Evolutionary conservation across 2,797 vertebrate genomes (phyloP), one percentile per base, ranked within the genome.

Genomic region (Apogon hyalosoma): DNA sequence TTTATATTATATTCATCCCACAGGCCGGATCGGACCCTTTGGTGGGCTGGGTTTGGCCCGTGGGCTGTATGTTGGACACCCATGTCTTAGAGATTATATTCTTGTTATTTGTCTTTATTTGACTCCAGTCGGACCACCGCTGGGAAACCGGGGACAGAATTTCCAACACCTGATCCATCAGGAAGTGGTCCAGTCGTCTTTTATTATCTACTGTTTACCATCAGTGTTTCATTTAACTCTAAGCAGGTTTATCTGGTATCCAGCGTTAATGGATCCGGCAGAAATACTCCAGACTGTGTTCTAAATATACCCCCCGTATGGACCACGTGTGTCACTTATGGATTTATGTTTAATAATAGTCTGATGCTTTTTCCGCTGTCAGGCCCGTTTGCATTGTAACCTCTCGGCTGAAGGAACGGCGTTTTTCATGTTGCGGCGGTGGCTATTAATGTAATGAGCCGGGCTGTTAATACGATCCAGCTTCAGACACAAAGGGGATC

Each of bases 391-490:
- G 79, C 75, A 84, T 59, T 83, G 79, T 79, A 83, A 76, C 83
- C 79, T 72, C 72, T 68, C 72, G 80, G 47, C 75, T 60, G 48
- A 58, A 67, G 72, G 49, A 75, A 60, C 14, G 13, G 80, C 69
- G 80, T 84, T 64, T 86, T 87, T 88, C 79, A 85, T 77, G 90
- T 84, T 71, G 73, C 45, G 31, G 62, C 46, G 10, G 54, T 63
- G 76, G 64, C 82, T 84, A 77, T 86, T 91, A 92, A 87, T 83
- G 88, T 90, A 90, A 92, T 90, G 90, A 90, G 87, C 86, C 80
- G 62, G 84, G 82, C 82, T 52, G 87, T 84, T 91, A 86, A 88
- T 89, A 87, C 73, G 84, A 89, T 86, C 84, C 77, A 51, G 62
- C 77, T 58, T 70, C 82, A 79, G 82, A 88, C 84, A 85, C 87